Evolutionary conservation across 53 echinoderm and acorn worm genomes (phyloP), one percentile per base, ranked within the genome.

Genomic region (Holothuria leucospilota): DNA sequence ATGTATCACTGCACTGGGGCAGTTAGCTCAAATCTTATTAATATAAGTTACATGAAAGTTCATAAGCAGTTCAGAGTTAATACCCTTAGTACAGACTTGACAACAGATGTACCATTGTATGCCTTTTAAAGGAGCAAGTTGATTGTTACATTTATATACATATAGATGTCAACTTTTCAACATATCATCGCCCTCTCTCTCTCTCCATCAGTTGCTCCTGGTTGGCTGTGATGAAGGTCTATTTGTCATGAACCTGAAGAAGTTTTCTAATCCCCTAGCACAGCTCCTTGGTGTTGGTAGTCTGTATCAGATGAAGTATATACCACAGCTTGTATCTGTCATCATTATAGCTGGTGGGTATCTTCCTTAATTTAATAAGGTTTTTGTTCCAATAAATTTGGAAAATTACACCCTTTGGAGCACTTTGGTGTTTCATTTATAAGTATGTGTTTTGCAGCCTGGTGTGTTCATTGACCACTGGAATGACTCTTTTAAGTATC

Each of bases 211-310:
- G 97, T 59, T 95, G 24, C 87, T 95, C 84, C 87, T 98, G 70
- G 82, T 98, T 84, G 99, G 99, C 10, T 89, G 92, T 65, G 99
- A 98, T 51, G 99, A 98, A 75, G 99, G 99, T 15, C 89, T 98
- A 41, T 98, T 90, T 85, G 82, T 84, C 61, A 95, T 98, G 95
- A 87, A 87, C 29, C 81, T 88, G 5, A 81, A 72, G 61, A 92
- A 92, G 14, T 51, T 86, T 56, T 41, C 85, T 21, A 85, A 93
- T 64, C 91, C 96, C 60, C 62, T 98, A 38, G 78, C 90, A 29
- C 90, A 93, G 86, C 51, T 95, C 26, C 88, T 77, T 25, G 95
- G 95, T 69, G 88, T 93, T 24, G 92, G 93, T 60, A 93, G 95
- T 68, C 86, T 98, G 59, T 98, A 93, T 86, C 99, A 98, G 89